phyloP scores from a whole-genome alignment of 2,113 vertebrate genomes.

The Dryoscopus gambensis region DNA sequence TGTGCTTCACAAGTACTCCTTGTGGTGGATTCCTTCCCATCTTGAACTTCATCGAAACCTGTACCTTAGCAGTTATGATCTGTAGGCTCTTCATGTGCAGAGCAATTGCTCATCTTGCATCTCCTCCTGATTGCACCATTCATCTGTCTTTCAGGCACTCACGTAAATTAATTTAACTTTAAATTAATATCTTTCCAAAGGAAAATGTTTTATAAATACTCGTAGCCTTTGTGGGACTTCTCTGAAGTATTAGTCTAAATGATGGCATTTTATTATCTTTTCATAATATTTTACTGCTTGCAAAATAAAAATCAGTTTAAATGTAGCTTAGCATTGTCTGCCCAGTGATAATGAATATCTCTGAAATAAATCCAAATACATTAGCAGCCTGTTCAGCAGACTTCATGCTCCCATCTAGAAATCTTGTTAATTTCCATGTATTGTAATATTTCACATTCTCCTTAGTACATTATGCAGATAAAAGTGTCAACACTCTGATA shows the following conservation, averaged over 20 bases:
- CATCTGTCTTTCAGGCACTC: neutral
- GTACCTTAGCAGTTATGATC: neutral
- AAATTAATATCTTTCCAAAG: neutral
- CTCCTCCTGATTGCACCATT: neutral
- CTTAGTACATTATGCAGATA: neutral
- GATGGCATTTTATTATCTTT: neutral
- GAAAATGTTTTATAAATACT: neutral
- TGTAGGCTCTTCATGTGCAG: neutral
- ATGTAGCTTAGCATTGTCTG: neutral
- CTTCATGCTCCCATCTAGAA: slow-evolving; percentile 15
- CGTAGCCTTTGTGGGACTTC: neutral
- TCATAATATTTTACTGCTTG: neutral
- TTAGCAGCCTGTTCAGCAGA: neutral
- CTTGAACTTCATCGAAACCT: neutral
- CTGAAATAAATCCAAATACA: slow-evolving; percentile 28
- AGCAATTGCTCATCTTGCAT: neutral
- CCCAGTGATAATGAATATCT: neutral
- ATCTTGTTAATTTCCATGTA: neutral
- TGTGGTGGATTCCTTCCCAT: neutral
- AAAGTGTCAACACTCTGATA: neutral
- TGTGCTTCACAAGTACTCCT: neutral
- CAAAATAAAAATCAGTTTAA: slow-evolving; percentile 25
- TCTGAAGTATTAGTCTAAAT: neutral
- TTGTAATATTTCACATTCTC: neutral
- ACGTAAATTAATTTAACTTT: neutral